Percentiles rank a stretch among this genome's conserved stretches.
phyloP scores from a whole-genome alignment of 2,797 vertebrate species.

The Cetoscarus ocellatus region DNA sequence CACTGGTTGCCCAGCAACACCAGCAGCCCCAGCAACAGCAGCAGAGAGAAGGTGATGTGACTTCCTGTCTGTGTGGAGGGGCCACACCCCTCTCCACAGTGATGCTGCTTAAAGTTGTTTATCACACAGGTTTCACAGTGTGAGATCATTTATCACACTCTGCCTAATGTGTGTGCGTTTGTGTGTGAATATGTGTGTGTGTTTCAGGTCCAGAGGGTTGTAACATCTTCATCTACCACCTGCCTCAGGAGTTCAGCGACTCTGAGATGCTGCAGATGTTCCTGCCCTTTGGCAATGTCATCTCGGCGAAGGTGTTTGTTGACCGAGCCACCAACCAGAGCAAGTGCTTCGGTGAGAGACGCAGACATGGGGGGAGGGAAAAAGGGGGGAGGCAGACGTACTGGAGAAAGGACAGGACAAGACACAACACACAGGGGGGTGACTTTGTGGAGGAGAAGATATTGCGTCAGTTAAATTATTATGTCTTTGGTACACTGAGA shows the following conservation, averaged over 20 bases:
- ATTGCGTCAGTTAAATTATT: conserved; percentile 31
- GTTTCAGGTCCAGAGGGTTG: conserved; percentile 93
- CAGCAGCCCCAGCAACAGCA: conserved; percentile 91
- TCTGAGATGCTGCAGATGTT: conserved; percentile 98
- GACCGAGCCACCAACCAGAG: conserved; percentile 96
- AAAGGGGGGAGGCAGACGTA: conserved; percentile 22
- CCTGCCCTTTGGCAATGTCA: conserved; percentile 95
- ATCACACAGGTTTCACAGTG: conserved; percentile 39
- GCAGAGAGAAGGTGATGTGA: conserved; percentile 89
- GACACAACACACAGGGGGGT: conserved; percentile 20
- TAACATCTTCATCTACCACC: conserved; percentile 98
- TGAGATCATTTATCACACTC: conserved; percentile 53
- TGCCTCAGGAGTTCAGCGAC: conserved; percentile 97
- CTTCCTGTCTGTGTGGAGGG: conserved; percentile 69
- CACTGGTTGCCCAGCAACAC: conserved; percentile 91
- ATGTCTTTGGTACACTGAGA: conserved; percentile 6
- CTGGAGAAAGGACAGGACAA: conserved; percentile 46
- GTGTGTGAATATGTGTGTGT: conserved; percentile 37
- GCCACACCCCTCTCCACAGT: conserved; percentile 60
- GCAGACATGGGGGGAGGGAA: conserved; percentile 21
- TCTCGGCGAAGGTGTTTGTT: conserved; percentile 96
- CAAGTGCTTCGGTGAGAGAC: conserved; percentile 93
- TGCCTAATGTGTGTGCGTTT: conserved; percentile 24
- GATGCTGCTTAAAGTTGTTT: conserved; percentile 65
- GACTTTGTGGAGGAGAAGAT: conserved; percentile 36